Conservation (phyloP, 2,113 vertebrate genomes). For the Anhinga rufa region DNA sequence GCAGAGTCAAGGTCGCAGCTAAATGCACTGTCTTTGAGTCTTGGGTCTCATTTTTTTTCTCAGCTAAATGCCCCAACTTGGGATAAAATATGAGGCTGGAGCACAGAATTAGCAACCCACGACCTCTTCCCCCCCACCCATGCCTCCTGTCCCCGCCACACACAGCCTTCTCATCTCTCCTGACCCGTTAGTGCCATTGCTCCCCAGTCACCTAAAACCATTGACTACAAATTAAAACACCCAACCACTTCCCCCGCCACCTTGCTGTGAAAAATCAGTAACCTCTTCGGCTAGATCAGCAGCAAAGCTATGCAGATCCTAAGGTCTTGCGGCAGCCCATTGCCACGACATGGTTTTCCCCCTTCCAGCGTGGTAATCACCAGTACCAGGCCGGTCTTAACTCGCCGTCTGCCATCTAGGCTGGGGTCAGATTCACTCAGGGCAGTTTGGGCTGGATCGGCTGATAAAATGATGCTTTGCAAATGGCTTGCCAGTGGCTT, state of each 20-base stretch:
- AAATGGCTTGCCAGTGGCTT: not conserved
- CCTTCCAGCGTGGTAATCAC: not conserved
- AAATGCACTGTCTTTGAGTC: rapidly evolving
- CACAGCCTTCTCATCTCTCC: not conserved
- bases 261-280: not conserved
- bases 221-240: not conserved
- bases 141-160: rapidly evolving
- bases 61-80: not conserved
- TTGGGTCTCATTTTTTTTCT: not conserved
- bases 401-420: not conserved
- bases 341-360: not conserved
- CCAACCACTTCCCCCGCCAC: not conserved
- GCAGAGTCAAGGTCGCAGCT: not conserved
- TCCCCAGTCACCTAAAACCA: not conserved
- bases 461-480: not conserved
- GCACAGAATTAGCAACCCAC: not conserved
- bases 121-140: too few relatives aligned
- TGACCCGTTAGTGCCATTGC: rapidly evolving
- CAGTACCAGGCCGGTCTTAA: not conserved
- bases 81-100: not conserved
- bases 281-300: not conserved
- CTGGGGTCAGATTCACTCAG: not conserved
- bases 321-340: not conserved
- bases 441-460: not conserved
- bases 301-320: not conserved